phyloP scores from a whole-genome alignment of 2,797 vertebrate genomes.

The Halcyon badia region DNA sequence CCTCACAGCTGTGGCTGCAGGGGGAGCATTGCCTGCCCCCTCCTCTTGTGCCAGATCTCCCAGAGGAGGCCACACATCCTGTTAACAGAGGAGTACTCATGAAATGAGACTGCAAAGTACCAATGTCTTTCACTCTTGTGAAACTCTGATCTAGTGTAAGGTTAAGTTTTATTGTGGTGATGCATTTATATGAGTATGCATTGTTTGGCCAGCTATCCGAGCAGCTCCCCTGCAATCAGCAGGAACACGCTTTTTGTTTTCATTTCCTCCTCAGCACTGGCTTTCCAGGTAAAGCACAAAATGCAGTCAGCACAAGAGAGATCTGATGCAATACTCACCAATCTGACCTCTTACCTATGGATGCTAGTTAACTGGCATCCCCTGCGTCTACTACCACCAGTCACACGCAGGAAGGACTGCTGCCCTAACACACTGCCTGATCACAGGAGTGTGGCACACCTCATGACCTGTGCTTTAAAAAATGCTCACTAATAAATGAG shows the following conservation, averaged over 20 bases:
- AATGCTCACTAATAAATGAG: not conserved
- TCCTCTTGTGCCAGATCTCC: not conserved
- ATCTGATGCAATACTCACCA: not conserved
- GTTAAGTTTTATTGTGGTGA: not conserved
- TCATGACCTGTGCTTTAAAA: not conserved
- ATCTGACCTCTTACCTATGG: not conserved
- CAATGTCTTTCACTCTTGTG: not conserved
- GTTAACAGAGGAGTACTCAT: not conserved
- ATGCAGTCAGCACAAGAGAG: not conserved
- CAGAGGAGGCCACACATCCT: rapidly evolving
- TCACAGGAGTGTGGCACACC: rapidly evolving
- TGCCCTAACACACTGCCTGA: rapidly evolving
- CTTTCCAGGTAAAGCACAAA: not conserved
- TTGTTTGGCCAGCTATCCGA: not conserved
- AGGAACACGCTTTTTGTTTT: not conserved
- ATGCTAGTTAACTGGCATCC: not conserved
- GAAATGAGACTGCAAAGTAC: not conserved
- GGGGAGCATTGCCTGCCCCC: rapidly evolving
- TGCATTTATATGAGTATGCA: not conserved
- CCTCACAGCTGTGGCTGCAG: not conserved
- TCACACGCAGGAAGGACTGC: rapidly evolving
- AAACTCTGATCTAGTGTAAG: not conserved
- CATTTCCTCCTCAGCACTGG: not conserved
- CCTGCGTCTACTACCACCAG: not conserved
- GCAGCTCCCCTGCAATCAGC: not conserved